phyloP scores from a whole-genome alignment of 2,113 vertebrate genomes.

The Nesogale talazaci region DNA sequence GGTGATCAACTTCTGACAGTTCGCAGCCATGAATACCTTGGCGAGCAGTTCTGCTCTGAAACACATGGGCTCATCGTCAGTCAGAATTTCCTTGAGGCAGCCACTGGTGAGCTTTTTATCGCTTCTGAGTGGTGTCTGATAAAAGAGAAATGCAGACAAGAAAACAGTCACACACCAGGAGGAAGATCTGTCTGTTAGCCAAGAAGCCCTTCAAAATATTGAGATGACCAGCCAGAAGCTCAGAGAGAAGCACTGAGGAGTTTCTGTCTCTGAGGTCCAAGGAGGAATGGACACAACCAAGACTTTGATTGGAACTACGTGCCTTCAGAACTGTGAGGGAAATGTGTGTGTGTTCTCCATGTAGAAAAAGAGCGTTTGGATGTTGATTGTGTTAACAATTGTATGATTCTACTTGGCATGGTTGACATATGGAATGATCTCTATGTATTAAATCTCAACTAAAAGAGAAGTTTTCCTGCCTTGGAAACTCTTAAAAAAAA shows the following conservation, averaged over 20 bases:
- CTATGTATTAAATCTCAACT: too few species aligned
- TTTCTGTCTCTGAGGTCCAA: not conserved
- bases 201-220: not conserved
- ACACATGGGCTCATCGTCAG: not conserved
- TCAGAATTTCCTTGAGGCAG: not conserved
- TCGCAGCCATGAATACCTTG: not conserved
- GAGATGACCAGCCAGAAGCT: not conserved
- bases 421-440: too few species aligned
- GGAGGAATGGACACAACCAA: not conserved
- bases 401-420: too few species aligned
- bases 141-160: not conserved
- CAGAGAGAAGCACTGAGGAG: not conserved
- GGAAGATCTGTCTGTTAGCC: too few species aligned
- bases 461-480: too few species aligned
- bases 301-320: not conserved
- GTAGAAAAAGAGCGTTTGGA: too few species aligned
- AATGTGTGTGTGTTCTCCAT: too few species aligned
- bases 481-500: not conserved
- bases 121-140: not conserved
- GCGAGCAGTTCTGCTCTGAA: not conserved
- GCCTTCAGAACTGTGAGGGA: not conserved
- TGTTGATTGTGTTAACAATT: too few species aligned
- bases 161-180: not conserved
- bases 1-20: not conserved
- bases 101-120: not conserved